Evolutionary conservation across 1,140 invertebrate species (phyloP), one percentile per base, ranked within the genome.

Genomic region (Heliconius melpomene): DNA sequence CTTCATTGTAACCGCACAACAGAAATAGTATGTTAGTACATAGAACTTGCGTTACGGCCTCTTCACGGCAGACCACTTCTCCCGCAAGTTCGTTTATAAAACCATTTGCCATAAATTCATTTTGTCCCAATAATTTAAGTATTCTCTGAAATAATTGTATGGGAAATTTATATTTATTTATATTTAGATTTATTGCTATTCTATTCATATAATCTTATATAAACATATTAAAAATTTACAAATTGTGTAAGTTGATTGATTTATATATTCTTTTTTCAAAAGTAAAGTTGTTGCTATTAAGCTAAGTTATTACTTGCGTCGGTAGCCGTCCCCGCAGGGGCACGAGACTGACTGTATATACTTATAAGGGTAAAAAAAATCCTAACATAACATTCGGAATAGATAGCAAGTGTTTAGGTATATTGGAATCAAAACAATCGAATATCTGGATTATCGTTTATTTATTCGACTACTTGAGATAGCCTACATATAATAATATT

Each of bases 21-120:
- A 96, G 87, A 82, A 97, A 97, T 0, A 97, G 84, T 7, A 95
- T 81, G 81, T 97, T 97, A 46, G 95, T 95, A 84, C 97, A 97
- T n/a, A 97, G 94, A 72, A 93, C 89, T 86, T 96, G 94, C n/a
- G 96, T 95, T 16, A 93, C 78, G 2, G 94, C 89, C 84, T 95
- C 90, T 9, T 95, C 88, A 2, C 96, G 91, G 80, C 97, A 97
- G 11, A 95, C 93, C n/a, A 90, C 93, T 85, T 96, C 95, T 0
- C 95, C 94, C 1, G 97, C 89, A 50, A 96, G 90, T 84, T 96
- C 95, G 46, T 97, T 88, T 38, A 97, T 84, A 60, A 89, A 91
- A 40, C 94, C 95, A 79, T 96, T 96, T 0, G 97, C 96, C 23
- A 97, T 84, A 84, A 97, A 95, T 89, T 97, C 96, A 40, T 96